Evolutionary conservation across 1,140 invertebrate species (phyloP).

Genomic region (Drosophila pruinosa): DNA sequence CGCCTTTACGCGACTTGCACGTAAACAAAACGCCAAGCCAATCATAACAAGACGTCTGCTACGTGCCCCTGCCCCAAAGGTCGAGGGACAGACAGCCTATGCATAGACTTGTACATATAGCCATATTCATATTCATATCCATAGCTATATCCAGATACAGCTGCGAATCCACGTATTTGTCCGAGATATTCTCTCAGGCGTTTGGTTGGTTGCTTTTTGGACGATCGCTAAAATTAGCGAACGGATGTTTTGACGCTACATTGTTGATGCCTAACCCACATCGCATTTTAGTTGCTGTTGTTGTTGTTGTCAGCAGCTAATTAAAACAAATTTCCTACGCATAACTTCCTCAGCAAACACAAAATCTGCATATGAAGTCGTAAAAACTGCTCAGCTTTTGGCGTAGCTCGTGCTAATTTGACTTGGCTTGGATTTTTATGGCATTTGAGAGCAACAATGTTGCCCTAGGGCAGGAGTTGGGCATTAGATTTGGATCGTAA

Average conservation of each 20-base stretch:
- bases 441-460: constrained; percentile 56
- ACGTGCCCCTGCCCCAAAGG: constrained; percentile 40
- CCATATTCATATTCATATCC: background rate
- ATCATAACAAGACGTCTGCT: constrained; percentile 33
- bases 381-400: constrained; percentile 57
- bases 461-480: constrained; percentile 36
- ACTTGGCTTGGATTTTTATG: constrained; percentile 58
- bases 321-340: constrained; percentile 75
- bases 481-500: constrained; percentile 60
- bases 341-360: constrained; percentile 67
- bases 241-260: constrained; percentile 67
- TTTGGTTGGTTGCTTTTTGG: background rate
- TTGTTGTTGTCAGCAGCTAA: constrained; percentile 74
- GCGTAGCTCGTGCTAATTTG: constrained; percentile 60
- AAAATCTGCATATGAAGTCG: constrained; percentile 56
- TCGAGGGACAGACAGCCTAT: constrained; percentile 9
- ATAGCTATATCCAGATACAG: constrained; percentile 1
- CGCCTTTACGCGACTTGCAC: background rate
- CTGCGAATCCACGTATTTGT: constrained; percentile 2
- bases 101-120: background rate
- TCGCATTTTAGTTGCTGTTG: constrained; percentile 29
- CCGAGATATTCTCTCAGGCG: constrained; percentile 19
- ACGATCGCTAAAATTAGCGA: constrained; percentile 57
- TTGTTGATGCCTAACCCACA: constrained; percentile 66
- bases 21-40: constrained; percentile 42